These are phyloP conservation scores for Bos javanicus DNA, from an alignment of 2,113 vertebrate species.

Conservation along the genomic window DNA sequence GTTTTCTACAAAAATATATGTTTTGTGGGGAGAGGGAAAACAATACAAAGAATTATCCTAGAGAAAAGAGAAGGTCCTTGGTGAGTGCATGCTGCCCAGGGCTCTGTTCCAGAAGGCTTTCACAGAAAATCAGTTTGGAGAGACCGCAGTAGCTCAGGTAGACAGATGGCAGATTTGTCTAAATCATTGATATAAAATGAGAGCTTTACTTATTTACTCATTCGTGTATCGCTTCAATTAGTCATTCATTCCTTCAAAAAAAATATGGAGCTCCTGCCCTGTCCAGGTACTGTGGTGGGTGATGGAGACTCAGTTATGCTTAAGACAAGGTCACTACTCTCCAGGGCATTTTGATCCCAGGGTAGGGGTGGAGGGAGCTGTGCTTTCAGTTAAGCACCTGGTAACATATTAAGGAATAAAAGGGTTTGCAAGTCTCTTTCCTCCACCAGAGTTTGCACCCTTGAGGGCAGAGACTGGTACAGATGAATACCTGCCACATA, in stretches of 20 bases:
- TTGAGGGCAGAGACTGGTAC: not conserved
- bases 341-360: not conserved
- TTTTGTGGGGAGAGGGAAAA: not conserved
- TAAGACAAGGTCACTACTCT: not conserved
- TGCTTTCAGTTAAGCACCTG: not conserved
- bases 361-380: too few species aligned
- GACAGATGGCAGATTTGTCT: not conserved
- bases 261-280: not conserved
- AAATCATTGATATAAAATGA: not conserved
- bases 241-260: not conserved
- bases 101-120: not conserved
- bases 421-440: not conserved
- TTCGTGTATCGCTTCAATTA: not conserved
- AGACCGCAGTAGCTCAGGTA: not conserved
- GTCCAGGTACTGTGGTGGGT: not conserved
- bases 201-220: not conserved
- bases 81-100: fast-evolving
- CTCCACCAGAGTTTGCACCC: not conserved
- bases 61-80: not conserved
- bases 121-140: not conserved
- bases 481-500: not conserved
- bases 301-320: not conserved
- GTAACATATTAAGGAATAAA: not conserved
- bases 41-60: not conserved
- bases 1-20: not conserved